Evolutionary conservation across 2,888 invertebrate species (phyloP), one percentile per base, ranked within the genome.

Genomic region (Mesorhabditis spiculigera): DNA sequence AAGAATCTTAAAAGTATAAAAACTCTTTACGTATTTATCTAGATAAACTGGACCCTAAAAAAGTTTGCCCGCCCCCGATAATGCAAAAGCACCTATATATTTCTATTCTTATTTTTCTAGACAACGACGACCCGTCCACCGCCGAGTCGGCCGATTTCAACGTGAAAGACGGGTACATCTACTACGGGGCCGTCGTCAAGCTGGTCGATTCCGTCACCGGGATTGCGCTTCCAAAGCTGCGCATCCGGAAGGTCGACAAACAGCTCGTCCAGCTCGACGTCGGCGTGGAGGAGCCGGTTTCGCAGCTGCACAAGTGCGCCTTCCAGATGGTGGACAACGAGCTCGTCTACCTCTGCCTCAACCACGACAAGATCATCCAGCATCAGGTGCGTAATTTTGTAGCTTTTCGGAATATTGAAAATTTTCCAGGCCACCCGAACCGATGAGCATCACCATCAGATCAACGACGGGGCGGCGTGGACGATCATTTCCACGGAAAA

Each of bases 391-490:
- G 84, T 45, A 28, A 50, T 50, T 50, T 50, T 50, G n/a, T 50
- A 13, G 58, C 58, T 50, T 50, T 50, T 50, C n/a, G 45, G n/a
- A 41, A 45, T 13, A 68, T 42, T 41, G 5, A 5, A 43, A 8
- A 44, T 43, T 5, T 84, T 82, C 4, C 81, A 90, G 90, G 96
- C 96, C 2, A 95, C 95, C 0, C 94, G 95, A 0, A 95, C 95
- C 0, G 96, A 95, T 87, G 96, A 96, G 85, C 94, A 93, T 88
- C 95, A 95, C 85, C 97, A 98, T 87, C 96, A 96, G 94, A 97
- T 98, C 81, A 98, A 96, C 87, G 98, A 99, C 86, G 97, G 97
- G 5, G 98, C 98, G 0, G 96, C 97, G 82, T 99, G 98, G 98
- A 98, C 98, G 13, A 99, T 99, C 85, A 98, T 98, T 86, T 95